Percentiles rank a stretch among this genome's conserved stretches.
Evolutionary conservation across 2,888 invertebrate genomes (phyloP).

Genomic region (Athalia circularis): DNA sequence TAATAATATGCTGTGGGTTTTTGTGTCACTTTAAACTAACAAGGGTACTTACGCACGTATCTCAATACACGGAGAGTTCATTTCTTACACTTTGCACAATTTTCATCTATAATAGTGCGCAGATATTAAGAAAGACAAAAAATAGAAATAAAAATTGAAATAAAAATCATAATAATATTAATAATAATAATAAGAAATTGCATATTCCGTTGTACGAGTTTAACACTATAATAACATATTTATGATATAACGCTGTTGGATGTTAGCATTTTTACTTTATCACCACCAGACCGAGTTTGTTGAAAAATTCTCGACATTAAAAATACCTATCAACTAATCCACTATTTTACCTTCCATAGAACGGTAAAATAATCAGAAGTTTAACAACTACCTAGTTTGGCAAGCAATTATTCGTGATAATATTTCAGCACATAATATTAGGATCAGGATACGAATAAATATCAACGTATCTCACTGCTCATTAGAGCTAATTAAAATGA

Average conservation of each 20-base stretch:
- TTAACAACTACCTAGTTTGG: conserved; percentile 53
- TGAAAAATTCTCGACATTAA: not conserved
- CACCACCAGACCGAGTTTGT: conserved; percentile 18
- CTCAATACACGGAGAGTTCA: no score
- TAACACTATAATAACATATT: no score
- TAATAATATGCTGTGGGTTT: conserved; percentile 6
- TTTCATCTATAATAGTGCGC: not conserved
- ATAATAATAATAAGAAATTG: no score
- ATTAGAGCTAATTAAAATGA: no score
- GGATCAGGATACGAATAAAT: no score
- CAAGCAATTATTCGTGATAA: conserved; percentile 51
- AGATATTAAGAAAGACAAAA: conserved; percentile 1
- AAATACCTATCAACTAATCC: not conserved
- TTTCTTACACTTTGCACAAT: not conserved
- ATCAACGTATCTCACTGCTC: no score
- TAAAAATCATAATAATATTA: not conserved
- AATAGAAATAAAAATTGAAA: not conserved
- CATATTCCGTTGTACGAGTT: no score
- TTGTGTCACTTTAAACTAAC: not conserved
- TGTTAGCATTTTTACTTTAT: not conserved
- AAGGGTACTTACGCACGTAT: no score
- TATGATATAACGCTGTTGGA: no score
- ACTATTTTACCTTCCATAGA: not conserved
- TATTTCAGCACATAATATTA: no score
- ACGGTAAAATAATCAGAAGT: conserved; percentile 8